Conservation (phyloP, 2,797 vertebrate species). For the Acanthiza pusilla region DNA sequence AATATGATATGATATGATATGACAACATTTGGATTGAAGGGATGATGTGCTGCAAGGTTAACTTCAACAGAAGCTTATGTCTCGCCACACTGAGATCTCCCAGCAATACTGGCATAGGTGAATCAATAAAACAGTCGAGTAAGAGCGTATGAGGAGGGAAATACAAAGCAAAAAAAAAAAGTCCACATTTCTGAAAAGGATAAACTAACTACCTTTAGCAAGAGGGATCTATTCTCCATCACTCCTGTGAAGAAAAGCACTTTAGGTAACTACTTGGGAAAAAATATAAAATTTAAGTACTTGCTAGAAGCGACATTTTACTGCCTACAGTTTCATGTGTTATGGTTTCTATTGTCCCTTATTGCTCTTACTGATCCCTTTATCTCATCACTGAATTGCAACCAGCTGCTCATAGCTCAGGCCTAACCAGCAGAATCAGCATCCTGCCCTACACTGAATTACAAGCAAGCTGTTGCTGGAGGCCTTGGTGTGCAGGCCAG, state of each 20-base stretch:
- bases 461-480: neutral
- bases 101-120: neutral
- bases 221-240: neutral
- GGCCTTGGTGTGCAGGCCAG: neutral
- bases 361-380: neutral
- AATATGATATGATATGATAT: too few relatives aligned
- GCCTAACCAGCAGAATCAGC: neutral
- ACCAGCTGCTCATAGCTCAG: neutral
- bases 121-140: neutral
- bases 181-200: neutral
- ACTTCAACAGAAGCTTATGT: neutral
- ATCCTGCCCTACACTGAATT: neutral
- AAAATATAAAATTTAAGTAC: neutral
- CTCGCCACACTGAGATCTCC: neutral
- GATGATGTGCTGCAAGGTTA: neutral
- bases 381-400: neutral
- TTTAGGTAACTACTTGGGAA: neutral
- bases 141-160: neutral
- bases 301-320: neutral
- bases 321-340: neutral
- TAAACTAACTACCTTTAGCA: neutral
- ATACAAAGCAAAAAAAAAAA: neutral
- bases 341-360: neutral
- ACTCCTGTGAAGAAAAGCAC: neutral
- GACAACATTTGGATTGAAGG: neutral